A percentile compares a stretch with the other conserved stretches of the same genome.
Conservation (phyloP, 2,113 vertebrate species). For the Vulpes ferrilata region DNA sequence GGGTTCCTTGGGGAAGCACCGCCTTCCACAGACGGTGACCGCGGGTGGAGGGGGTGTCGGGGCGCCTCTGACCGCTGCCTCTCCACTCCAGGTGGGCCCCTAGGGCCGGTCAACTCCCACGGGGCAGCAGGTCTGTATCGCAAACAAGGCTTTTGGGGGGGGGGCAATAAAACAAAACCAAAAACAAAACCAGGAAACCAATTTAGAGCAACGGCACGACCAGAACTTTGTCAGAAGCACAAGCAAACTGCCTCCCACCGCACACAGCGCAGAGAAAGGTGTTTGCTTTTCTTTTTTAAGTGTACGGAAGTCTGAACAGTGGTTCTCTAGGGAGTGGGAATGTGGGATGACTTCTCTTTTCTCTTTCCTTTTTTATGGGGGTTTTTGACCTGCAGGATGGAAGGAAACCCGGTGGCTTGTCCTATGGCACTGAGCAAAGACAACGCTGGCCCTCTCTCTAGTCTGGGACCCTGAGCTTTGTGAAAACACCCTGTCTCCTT, state of each 20-base stretch:
- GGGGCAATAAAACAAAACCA: too few relatives aligned
- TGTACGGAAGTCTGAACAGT: fast-evolving
- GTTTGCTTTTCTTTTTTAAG: neutral
- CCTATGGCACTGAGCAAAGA: neutral
- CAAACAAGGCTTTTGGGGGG: neutral
- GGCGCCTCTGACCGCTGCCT: neutral
- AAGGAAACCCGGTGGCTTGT: fast-evolving
- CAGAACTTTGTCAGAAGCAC: neutral
- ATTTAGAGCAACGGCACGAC: fast-evolving
- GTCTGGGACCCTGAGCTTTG: neutral
- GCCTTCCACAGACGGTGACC: neutral
- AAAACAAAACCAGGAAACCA: neutral
- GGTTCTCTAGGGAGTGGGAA: neutral
- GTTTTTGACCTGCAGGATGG: neutral
- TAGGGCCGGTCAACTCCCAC: neutral
- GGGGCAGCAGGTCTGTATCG: fast-evolving
- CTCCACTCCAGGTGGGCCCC: too few relatives aligned
- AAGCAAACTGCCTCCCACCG: neutral
- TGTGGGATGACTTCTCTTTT: neutral
- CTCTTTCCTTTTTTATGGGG: neutral
- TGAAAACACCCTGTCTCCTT: neutral
- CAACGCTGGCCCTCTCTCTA: neutral
- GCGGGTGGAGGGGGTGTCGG: fast-evolving
- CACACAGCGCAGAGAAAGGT: neutral
- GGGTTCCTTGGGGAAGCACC: neutral